phyloP scores from a whole-genome alignment of 2,797 vertebrate species.

The Pseudochromis fuscus region DNA sequence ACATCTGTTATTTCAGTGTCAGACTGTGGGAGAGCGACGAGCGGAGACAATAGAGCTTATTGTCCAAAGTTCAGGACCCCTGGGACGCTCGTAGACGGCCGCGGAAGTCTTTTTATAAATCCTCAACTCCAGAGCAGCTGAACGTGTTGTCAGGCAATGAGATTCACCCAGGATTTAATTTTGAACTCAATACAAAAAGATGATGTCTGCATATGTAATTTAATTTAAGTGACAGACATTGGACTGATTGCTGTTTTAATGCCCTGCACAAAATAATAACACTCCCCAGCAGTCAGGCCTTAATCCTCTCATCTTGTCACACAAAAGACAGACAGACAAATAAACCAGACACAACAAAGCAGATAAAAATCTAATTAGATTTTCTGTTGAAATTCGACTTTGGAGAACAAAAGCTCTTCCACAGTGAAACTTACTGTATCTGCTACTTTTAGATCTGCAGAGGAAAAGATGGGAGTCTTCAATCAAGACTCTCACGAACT shows the following conservation, averaged over 20 bases:
- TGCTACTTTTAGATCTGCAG: too few relatives aligned
- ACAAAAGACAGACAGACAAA: constrained; percentile 25
- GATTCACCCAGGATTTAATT: constrained; percentile 3
- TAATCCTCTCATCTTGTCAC: constrained; percentile 28
- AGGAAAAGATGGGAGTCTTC: too few relatives aligned
- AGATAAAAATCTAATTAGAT: constrained; percentile 4
- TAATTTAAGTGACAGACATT: not conserved
- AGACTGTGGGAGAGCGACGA: constrained; percentile 51
- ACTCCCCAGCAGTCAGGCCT: not conserved
- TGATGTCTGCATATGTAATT: constrained; percentile 1
- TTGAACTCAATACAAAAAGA: not conserved
- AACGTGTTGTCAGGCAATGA: constrained; percentile 13
- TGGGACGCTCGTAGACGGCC: constrained; percentile 55
- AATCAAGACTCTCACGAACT: too few relatives aligned
- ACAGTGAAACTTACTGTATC: too few relatives aligned
- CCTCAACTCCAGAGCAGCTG: constrained; percentile 38
- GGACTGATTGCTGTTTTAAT: constrained; percentile 15
- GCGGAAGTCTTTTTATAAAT: constrained; percentile 78
- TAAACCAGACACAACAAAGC: constrained; percentile 18
- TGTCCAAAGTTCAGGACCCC: constrained; percentile 68
- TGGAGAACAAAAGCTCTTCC: not conserved
- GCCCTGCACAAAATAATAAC: not conserved
- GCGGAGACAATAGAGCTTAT: constrained; percentile 75
- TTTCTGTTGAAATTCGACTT: not conserved
- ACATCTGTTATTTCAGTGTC: constrained; percentile 78